Conservation (phyloP, 2,888 invertebrate genomes). For the Tolmerus cingulatus region DNA sequence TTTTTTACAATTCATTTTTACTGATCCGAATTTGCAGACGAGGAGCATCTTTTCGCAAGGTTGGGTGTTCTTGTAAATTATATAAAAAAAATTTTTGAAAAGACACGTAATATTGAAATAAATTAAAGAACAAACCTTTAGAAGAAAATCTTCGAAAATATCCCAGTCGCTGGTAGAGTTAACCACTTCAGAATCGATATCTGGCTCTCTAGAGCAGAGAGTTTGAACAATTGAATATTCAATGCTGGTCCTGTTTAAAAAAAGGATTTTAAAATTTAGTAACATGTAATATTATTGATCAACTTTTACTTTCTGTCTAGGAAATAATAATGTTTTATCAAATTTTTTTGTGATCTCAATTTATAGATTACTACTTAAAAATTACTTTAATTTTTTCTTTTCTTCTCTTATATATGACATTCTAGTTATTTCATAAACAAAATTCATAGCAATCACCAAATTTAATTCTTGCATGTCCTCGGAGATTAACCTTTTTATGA, state of each 20-base stretch:
- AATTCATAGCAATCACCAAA: no score
- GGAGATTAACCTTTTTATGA: no score
- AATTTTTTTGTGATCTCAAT: no score
- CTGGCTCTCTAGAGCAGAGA: conserved; percentile 53
- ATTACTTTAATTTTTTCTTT: no score
- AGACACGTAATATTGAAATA: neutral
- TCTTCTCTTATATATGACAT: no score
- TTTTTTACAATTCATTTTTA: conserved; percentile 69
- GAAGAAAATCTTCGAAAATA: conserved; percentile 40
- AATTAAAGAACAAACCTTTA: neutral
- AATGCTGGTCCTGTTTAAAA: conserved; percentile 42
- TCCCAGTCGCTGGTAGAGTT: conserved; percentile 36
- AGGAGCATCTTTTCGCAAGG: conserved; percentile 76
- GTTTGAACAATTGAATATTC: conserved; percentile 56
- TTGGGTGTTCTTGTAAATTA: conserved; percentile 71
- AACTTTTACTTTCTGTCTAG: no score
- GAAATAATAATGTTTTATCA: no score
- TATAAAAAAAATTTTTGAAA: neutral
- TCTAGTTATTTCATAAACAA: no score
- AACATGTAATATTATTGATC: neutral
- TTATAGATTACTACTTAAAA: no score
- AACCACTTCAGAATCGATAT: neutral
- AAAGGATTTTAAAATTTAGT: neutral
- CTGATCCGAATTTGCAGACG: conserved; percentile 73
- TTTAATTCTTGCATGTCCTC: no score